phyloP scores from a whole-genome alignment of 37 sponge, comb jelly and placozoan species.

The Diacarnus erythraeanus region DNA sequence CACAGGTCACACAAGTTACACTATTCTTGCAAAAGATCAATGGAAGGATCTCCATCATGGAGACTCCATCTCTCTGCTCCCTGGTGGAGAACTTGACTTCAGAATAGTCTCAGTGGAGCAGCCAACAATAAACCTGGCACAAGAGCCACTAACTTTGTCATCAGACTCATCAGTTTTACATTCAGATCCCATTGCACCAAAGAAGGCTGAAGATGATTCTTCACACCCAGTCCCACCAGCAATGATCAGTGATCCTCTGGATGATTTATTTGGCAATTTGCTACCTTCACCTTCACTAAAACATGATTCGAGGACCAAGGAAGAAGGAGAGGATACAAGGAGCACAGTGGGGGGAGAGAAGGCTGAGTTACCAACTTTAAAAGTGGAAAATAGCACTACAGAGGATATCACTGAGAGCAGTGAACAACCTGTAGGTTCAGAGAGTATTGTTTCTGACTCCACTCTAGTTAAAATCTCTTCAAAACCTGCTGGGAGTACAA shows the following conservation, averaged over 20 bases:
- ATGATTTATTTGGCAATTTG: neutral
- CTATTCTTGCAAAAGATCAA: conserved; percentile 41
- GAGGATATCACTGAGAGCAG: neutral
- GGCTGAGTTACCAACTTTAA: neutral
- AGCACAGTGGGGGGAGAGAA: neutral
- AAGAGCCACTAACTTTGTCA: too few species aligned
- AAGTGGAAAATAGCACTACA: neutral
- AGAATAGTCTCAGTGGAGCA: conserved; percentile 20
- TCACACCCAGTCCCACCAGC: neutral
- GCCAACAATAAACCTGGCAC: too few species aligned
- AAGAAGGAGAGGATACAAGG: neutral
- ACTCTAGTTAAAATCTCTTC: neutral
- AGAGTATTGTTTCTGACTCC: neutral
- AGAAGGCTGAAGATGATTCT: neutral
- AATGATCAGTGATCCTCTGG: neutral
- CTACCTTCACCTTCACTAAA: neutral
- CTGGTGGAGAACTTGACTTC: conserved; percentile 33
- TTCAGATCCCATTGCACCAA: too few species aligned
- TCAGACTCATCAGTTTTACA: too few species aligned
- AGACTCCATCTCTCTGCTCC: conserved; percentile 70
- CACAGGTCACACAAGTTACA: conserved; percentile 15
- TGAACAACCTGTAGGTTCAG: neutral
- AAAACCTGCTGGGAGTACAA: neutral
- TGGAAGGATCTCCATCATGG: conserved; percentile 53
- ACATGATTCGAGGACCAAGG: neutral